Conservation (phyloP, 2,797 vertebrate genomes). For the Sardinella longiceps region DNA sequence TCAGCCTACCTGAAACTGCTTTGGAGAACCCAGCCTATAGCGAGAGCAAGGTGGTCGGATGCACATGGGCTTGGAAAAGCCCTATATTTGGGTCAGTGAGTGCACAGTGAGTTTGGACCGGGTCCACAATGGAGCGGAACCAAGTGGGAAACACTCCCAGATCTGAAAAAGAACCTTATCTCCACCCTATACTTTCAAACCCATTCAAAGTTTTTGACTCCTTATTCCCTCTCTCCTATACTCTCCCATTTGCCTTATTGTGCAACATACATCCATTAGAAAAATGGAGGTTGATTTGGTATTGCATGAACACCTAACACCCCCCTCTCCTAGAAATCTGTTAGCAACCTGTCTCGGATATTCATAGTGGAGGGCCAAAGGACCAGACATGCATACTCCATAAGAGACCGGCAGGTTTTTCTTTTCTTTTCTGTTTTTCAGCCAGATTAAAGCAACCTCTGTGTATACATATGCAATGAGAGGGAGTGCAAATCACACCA, state of each 20-base stretch:
- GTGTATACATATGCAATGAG: conserved; percentile 48
- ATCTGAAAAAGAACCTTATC: conserved; percentile 53
- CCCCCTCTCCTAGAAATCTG: conserved; percentile 36
- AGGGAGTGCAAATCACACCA: conserved; percentile 48
- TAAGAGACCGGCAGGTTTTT: conserved; percentile 51
- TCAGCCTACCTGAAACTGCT: not conserved
- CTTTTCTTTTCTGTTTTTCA: not conserved
- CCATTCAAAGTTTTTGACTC: too few species aligned
- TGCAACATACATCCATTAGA: conserved; percentile 15
- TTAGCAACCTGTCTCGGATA: conserved; percentile 39
- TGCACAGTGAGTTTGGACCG: conserved; percentile 41
- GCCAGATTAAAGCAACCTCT: conserved; percentile 53
- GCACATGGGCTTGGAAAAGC: not conserved
- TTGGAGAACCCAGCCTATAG: not conserved
- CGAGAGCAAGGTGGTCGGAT: not conserved
- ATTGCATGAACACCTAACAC: conserved; percentile 20
- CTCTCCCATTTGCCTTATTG: conserved; percentile 56
- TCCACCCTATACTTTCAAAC: conserved; percentile 52
- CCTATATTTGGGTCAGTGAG: conserved; percentile 31
- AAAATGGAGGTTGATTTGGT: conserved; percentile 35
- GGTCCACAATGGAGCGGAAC: conserved; percentile 42
- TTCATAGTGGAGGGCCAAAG: conserved; percentile 46
- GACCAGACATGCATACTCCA: conserved; percentile 44
- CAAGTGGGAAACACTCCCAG: conserved; percentile 47
- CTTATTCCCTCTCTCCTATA: conserved; percentile 57